Evolutionary conservation across 2,797 vertebrate species (phyloP).

Genomic region (Acanthiza pusilla): DNA sequence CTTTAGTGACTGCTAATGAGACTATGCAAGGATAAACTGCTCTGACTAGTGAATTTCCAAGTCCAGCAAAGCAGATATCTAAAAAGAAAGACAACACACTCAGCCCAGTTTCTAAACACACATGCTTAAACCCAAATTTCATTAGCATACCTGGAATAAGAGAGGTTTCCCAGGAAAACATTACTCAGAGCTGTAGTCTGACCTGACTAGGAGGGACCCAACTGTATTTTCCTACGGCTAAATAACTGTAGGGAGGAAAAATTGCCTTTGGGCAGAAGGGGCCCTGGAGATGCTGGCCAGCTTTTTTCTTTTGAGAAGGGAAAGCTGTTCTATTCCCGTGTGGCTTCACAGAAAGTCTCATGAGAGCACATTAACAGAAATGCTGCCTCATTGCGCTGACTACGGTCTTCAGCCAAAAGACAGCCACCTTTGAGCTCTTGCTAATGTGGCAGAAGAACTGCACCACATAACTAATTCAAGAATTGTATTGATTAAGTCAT

Average conservation of each 20-base stretch:
- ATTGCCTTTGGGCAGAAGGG: background rate
- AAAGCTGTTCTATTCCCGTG: background rate
- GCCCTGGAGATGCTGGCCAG: background rate
- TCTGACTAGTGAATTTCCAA: background rate
- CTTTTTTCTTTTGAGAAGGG: background rate
- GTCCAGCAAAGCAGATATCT: background rate
- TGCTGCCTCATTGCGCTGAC: background rate
- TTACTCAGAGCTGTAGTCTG: background rate
- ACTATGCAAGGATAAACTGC: background rate
- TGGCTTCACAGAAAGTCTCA: background rate
- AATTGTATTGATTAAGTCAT: background rate
- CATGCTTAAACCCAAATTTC: accelerated
- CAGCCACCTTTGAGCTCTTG: background rate
- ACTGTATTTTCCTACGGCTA: background rate
- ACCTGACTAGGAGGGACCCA: accelerated
- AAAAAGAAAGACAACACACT: background rate
- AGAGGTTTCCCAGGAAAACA: background rate
- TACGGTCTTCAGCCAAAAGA: background rate
- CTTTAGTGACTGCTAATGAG: background rate
- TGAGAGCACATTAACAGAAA: background rate
- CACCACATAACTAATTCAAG: background rate
- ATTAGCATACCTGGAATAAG: background rate
- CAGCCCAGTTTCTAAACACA: background rate
- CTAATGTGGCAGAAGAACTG: background rate
- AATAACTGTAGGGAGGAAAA: background rate